Conservation (phyloP, 2,113 vertebrate species). For the Gallinago undulata region DNA sequence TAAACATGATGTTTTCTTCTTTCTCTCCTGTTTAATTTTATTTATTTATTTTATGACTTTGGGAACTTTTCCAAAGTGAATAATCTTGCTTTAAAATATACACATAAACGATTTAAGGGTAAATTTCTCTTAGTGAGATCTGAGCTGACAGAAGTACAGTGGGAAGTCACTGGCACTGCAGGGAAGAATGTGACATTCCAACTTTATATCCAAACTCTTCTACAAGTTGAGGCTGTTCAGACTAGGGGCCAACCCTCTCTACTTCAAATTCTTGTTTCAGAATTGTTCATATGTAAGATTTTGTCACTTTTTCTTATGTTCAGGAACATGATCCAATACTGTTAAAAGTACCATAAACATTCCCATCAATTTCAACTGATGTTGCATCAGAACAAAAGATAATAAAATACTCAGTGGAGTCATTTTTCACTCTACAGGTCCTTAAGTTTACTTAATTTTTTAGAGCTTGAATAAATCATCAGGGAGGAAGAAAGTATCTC, state of each 20-base stretch:
- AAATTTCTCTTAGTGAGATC: neutral
- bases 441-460: neutral
- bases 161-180: fast-evolving
- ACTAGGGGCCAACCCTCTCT: neutral
- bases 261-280: neutral
- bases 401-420: neutral
- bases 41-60: neutral
- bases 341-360: neutral
- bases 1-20: neutral
- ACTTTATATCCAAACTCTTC: neutral
- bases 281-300: neutral
- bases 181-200: neutral
- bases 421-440: neutral
- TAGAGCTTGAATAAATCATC: neutral
- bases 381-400: neutral
- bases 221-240: neutral
- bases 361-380: neutral
- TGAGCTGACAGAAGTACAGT: neutral
- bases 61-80: neutral
- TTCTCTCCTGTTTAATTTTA: neutral
- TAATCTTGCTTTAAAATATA: neutral
- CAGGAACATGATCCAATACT: neutral
- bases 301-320: neutral
- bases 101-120: neutral
- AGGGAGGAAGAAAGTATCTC: neutral